phyloP scores from a whole-genome alignment of 2,888 invertebrate species.

The Geotrupes spiniger region DNA sequence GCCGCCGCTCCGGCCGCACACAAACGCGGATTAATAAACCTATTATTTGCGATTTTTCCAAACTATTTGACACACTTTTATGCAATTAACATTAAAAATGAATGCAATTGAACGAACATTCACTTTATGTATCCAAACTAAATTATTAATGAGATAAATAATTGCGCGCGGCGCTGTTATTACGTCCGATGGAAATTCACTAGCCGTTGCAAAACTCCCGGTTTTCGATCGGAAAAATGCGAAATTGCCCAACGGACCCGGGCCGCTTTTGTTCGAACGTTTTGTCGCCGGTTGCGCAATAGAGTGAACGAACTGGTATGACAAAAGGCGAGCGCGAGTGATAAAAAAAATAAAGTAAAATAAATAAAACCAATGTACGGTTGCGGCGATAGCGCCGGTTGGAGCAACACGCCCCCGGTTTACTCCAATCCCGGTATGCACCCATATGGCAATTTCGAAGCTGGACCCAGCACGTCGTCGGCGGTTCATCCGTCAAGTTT shows the following conservation, averaged over 20 bases:
- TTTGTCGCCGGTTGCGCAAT: no score
- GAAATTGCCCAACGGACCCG: no score
- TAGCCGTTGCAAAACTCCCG: neutral
- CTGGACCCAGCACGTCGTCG: slow-evolving; percentile 36
- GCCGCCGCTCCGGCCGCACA: neutral
- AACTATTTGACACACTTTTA: slow-evolving; percentile 18
- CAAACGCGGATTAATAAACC: slow-evolving; percentile 2
- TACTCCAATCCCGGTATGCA: slow-evolving; percentile 16
- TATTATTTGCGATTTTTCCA: slow-evolving; percentile 1
- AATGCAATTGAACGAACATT: slow-evolving; percentile 13
- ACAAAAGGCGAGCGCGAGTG: no score
- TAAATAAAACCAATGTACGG: slow-evolving; percentile 18
- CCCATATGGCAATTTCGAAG: slow-evolving; percentile 37
- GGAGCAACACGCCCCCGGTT: slow-evolving; percentile 21
- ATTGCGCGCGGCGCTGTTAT: slow-evolving; percentile 9
- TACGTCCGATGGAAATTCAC: slow-evolving; percentile 2
- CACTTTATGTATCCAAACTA: slow-evolving; percentile 16
- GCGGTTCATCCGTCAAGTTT: slow-evolving; percentile 28
- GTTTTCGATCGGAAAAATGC: slow-evolving; percentile 1
- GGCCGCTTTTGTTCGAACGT: no score
- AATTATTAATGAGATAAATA: slow-evolving; percentile 17
- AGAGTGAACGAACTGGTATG: neutral
- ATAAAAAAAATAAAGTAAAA: neutral
- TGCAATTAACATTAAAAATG: slow-evolving; percentile 14
- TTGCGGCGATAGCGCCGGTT: slow-evolving; percentile 15